Evolutionary conservation across 2,113 vertebrate genomes (phyloP).

Genomic region (Phodopus roborovskii): DNA sequence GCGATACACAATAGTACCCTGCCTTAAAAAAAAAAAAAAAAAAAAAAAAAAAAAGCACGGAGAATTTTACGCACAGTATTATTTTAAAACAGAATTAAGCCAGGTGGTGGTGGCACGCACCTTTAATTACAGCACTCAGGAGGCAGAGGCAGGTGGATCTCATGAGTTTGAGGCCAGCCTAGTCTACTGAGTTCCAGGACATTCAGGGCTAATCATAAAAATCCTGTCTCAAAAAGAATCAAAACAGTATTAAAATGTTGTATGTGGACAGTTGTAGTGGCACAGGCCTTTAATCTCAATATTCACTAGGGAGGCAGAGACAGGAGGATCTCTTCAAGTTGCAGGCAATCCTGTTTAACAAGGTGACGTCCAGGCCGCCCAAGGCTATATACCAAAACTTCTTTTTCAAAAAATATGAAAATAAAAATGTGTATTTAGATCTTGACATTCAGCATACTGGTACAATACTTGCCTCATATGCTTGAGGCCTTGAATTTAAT

Average conservation of each 20-base stretch:
- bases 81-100: neutral
- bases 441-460: neutral
- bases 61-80: neutral
- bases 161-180: neutral
- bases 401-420: neutral
- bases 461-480: neutral
- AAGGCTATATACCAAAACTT: neutral
- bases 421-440: neutral
- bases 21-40: neutral
- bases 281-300: neutral
- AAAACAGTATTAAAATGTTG: neutral
- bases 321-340: neutral
- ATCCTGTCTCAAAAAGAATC: neutral
- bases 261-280: neutral
- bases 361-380: too few relatives aligned
- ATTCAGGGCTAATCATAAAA: neutral
- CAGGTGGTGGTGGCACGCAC: neutral
- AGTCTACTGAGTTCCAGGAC: neutral
- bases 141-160: neutral
- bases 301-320: neutral
- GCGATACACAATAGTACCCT: neutral
- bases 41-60: neutral
- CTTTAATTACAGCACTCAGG: neutral
- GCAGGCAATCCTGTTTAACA: neutral
- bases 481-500: neutral